Conservation (phyloP, 2,888 invertebrate genomes). For the Ptychoptera albimana region DNA sequence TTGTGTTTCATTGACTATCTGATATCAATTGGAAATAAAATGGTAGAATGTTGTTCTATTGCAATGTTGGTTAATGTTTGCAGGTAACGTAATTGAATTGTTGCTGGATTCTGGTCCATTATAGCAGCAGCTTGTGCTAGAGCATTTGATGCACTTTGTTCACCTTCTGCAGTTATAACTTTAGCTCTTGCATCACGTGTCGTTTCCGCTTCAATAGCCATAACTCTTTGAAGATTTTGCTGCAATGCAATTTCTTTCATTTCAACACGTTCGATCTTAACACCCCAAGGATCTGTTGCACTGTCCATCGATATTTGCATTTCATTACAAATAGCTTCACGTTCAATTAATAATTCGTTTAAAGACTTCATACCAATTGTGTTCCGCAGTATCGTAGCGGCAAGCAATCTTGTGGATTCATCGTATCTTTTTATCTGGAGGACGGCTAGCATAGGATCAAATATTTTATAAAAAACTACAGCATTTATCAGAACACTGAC, state of each 20-base stretch:
- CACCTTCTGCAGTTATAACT: constrained; percentile 70
- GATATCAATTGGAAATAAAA: constrained; percentile 64
- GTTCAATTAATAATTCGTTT: too few relatives aligned
- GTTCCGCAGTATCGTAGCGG: too few relatives aligned
- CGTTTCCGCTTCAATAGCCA: constrained; percentile 74
- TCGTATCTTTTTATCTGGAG: too few relatives aligned
- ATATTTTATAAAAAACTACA: too few relatives aligned
- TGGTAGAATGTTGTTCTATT: constrained; percentile 88
- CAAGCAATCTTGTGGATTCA: too few relatives aligned
- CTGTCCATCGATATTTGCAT: too few relatives aligned
- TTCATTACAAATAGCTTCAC: too few relatives aligned
- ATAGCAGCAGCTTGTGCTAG: constrained; percentile 73
- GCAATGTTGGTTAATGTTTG: constrained; percentile 86
- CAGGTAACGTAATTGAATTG: constrained; percentile 45
- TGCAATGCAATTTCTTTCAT: constrained; percentile 78
- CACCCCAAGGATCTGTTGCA: constrained; percentile 69
- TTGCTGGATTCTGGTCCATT: constrained; percentile 56
- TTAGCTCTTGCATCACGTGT: constrained; percentile 61
- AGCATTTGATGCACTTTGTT: constrained; percentile 64
- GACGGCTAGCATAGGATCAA: too few relatives aligned
- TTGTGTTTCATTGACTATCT: too few relatives aligned
- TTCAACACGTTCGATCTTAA: constrained; percentile 87
- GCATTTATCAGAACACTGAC: too few relatives aligned
- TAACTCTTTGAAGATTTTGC: constrained; percentile 58
- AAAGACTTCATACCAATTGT: too few relatives aligned